phyloP scores from a whole-genome alignment of 2,113 vertebrate species.

The Microtus montanus region DNA sequence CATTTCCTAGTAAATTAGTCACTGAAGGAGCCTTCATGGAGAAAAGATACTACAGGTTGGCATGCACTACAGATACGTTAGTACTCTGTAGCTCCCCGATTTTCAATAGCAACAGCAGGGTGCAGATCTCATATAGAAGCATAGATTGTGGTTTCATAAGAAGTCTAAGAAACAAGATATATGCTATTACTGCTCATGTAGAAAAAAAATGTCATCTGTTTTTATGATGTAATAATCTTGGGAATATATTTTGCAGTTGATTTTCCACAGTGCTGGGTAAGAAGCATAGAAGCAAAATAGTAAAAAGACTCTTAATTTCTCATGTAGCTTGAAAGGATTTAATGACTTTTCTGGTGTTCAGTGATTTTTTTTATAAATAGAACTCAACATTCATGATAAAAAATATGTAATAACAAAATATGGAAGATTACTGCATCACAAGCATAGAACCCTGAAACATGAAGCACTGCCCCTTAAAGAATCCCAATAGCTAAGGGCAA shows the following conservation, averaged over 20 bases:
- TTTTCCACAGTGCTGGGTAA: not conserved
- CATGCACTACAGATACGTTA: not conserved
- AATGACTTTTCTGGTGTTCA: not conserved
- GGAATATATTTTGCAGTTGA: not conserved
- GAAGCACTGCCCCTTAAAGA: not conserved
- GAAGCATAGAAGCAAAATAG: not conserved
- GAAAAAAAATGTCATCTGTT: not conserved
- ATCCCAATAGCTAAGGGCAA: not conserved
- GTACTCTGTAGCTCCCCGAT: not conserved
- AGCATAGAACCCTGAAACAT: not conserved
- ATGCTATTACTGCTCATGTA: not conserved
- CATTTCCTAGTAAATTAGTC: constrained; percentile 12
- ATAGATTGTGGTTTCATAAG: not conserved
- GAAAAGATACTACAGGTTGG: not conserved
- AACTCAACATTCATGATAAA: not conserved
- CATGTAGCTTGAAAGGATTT: not conserved
- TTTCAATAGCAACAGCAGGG: not conserved
- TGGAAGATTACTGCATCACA: not conserved
- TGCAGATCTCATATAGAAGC: not conserved
- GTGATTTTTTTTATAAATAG: not conserved
- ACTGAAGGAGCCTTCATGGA: not conserved
- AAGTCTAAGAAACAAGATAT: not conserved
- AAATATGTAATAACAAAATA: not conserved
- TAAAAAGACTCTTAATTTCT: not conserved
- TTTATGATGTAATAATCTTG: not conserved